phyloP scores from a whole-genome alignment of 2,888 invertebrate species.

The Tenthredo livida region DNA sequence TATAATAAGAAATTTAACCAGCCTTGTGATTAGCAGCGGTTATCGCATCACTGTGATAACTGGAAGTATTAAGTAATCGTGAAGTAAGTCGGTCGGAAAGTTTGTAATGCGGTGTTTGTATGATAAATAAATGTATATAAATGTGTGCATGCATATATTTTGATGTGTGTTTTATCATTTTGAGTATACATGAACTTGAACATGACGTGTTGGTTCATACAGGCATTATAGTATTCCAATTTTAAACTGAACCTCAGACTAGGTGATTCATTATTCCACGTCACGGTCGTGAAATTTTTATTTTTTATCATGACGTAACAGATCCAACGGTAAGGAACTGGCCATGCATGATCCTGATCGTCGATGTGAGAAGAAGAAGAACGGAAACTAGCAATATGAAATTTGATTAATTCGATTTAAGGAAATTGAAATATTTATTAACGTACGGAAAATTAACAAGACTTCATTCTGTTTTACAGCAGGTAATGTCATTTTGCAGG shows the following conservation, averaged over 20 bases:
- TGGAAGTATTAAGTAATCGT: neutral
- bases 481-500: neutral
- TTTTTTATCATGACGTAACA: neutral
- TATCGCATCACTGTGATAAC: conserved; percentile 35
- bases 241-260: neutral
- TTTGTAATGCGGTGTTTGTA: neutral
- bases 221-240: neutral
- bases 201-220: neutral
- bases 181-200: neutral
- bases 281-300: neutral
- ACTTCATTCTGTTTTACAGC: neutral
- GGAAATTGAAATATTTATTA: neutral
- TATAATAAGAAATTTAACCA: neutral
- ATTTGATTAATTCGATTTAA: neutral
- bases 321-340: too few species aligned
- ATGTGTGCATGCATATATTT: too few species aligned
- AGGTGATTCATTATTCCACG: neutral
- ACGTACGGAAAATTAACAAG: neutral
- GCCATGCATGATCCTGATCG: neutral
- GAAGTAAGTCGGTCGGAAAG: neutral
- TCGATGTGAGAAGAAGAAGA: neutral
- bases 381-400: neutral
- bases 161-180: too few species aligned
- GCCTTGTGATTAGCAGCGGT: conserved; percentile 24
- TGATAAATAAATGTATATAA: neutral